A percentile compares a stretch with the other conserved stretches of the same genome.
These are phyloP conservation scores for Colinus virginianus DNA, from an alignment of 2,113 vertebrate species.

Conservation along the genomic window DNA sequence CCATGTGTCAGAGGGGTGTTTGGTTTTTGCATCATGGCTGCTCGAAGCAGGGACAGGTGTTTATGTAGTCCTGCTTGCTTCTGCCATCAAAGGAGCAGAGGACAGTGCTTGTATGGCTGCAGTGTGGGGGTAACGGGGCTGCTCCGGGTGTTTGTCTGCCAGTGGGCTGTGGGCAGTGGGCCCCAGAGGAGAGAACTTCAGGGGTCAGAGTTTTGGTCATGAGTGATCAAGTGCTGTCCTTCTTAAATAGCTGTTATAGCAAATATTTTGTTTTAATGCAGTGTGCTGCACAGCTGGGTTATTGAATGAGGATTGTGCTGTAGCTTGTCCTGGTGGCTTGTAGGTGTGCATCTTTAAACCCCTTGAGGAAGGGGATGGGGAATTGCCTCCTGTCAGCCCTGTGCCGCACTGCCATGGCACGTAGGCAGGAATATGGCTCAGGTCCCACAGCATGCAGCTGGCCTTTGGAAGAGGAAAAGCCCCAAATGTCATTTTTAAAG, in stretches of 20 bases:
- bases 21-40: background rate
- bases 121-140: rapidly evolving
- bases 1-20: background rate
- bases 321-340: background rate
- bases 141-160: background rate
- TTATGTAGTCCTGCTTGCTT: background rate
- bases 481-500: background rate
- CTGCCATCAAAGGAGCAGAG: background rate
- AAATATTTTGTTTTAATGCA: background rate
- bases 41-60: background rate
- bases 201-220: rapidly evolving
- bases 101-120: rapidly evolving
- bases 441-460: background rate
- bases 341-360: background rate
- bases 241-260: background rate
- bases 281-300: background rate
- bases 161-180: rapidly evolving
- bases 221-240: too few relatives aligned
- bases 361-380: background rate
- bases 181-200: background rate
- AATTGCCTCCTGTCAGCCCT: background rate
- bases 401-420: background rate
- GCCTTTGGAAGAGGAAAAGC: background rate
- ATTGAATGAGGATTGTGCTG: background rate
- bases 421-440: background rate